Evolutionary conservation across 2,888 invertebrate genomes (phyloP).

Genomic region (Aleiodes testaceus): DNA sequence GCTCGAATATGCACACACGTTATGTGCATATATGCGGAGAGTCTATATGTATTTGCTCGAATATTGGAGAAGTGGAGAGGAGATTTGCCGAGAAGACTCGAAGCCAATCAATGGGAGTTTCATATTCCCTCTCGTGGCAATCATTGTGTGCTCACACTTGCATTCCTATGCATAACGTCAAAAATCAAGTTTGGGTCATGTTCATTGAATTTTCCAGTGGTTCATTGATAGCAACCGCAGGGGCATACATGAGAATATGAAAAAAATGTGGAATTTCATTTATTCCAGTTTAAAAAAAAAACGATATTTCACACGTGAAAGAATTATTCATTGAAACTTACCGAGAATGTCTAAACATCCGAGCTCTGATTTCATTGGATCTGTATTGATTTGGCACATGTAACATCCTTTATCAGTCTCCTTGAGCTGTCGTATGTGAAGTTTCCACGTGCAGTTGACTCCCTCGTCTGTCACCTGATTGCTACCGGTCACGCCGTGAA

Average conservation of each 20-base stretch:
- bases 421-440: constrained; percentile 86
- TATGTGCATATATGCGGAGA: constrained; percentile 34
- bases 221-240: constrained; percentile 39
- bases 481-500: constrained; percentile 81
- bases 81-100: constrained; percentile 45
- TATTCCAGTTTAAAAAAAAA: background rate
- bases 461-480: constrained; percentile 87
- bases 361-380: constrained; percentile 88
- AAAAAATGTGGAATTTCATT: background rate
- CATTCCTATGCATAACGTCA: constrained; percentile 23
- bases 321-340: constrained; percentile 69
- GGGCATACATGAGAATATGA: constrained; percentile 41
- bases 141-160: constrained; percentile 25
- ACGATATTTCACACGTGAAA: too few relatives aligned
- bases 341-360: constrained; percentile 92
- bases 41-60: constrained; percentile 36
- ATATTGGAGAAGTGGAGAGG: constrained; percentile 2
- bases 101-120: constrained; percentile 47
- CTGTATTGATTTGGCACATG: constrained; percentile 94
- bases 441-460: constrained; percentile 88
- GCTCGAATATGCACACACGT: constrained; percentile 15
- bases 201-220: constrained; percentile 38
- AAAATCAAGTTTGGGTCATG: constrained; percentile 21
- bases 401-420: constrained; percentile 91
- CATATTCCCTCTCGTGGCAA: constrained; percentile 42